A percentile compares a stretch with the other conserved stretches of the same genome.
phyloP scores from a whole-genome alignment of 2,888 invertebrate species.

The Gastrophysa polygoni region DNA sequence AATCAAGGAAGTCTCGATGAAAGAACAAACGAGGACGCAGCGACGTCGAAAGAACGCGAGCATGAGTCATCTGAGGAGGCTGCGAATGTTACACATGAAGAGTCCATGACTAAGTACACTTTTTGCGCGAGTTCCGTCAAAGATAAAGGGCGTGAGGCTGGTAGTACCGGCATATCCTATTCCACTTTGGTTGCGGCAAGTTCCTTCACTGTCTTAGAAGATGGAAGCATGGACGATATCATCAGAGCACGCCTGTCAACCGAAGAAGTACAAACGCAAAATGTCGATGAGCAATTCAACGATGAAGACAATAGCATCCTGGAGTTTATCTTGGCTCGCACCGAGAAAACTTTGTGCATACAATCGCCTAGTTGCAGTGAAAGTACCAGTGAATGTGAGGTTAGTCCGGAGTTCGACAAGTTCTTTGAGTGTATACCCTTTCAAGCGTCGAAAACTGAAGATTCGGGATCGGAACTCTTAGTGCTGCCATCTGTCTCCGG shows the following conservation, averaged over 20 bases:
- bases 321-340: conserved; percentile 50
- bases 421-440: conserved; percentile 42
- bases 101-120: conserved; percentile 28
- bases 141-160: conserved; percentile 16
- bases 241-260: conserved; percentile 19
- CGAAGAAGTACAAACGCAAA: conserved; percentile 30
- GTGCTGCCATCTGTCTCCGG: conserved; percentile 21
- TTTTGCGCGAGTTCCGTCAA: conserved; percentile 21
- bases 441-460: conserved; percentile 12
- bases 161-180: conserved; percentile 14
- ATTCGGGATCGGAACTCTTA: conserved; percentile 7
- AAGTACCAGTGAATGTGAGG: conserved; percentile 38
- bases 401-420: conserved; percentile 34
- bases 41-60: conserved; percentile 18
- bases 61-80: conserved; percentile 32
- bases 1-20: conserved; percentile 16
- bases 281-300: conserved; percentile 33
- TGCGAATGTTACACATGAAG: conserved; percentile 14
- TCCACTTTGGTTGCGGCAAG: conserved; percentile 4
- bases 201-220: conserved; percentile 16
- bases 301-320: conserved; percentile 44
- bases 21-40: conserved; percentile 14
- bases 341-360: conserved; percentile 46
- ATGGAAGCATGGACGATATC: conserved; percentile 36
- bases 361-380: conserved; percentile 45